A percentile compares a stretch with the other conserved stretches of the same genome.
Evolutionary conservation across 2,888 invertebrate species (phyloP).

Genomic region (Lepetodrilus schrolli): DNA sequence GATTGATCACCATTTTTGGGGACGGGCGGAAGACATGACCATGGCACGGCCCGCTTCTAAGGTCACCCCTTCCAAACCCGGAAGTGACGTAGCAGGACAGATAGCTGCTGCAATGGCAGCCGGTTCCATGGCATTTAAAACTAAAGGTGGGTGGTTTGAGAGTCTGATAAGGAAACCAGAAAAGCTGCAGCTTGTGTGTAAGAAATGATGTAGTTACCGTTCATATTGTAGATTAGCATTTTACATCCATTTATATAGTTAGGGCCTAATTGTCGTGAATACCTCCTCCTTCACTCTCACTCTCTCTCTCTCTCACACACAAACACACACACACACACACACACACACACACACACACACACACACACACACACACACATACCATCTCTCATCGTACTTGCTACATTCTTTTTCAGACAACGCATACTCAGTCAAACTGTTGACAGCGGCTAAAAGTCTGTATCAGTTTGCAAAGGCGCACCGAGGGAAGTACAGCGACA

Average conservation of each 20-base stretch:
- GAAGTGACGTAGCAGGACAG: slow-evolving; percentile 79
- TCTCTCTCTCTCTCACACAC: not conserved
- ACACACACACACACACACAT: not conserved
- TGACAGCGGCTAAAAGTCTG: slow-evolving; percentile 40
- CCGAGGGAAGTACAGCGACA: slow-evolving; percentile 35
- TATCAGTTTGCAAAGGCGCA: slow-evolving; percentile 43
- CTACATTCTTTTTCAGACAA: slow-evolving; percentile 32
- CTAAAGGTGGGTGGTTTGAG: not conserved
- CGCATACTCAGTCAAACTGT: slow-evolving; percentile 34
- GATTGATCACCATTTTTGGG: slow-evolving; percentile 80
- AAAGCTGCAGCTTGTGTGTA: no score
- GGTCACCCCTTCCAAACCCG: slow-evolving; percentile 78
- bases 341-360: slow-evolving; percentile 15
- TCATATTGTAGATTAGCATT: no score
- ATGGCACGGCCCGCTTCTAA: slow-evolving; percentile 78
- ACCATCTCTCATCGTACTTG: not conserved
- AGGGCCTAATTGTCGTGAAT: not conserved
- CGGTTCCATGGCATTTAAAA: slow-evolving; percentile 76
- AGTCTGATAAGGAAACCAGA: no score
- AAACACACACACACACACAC: not conserved
- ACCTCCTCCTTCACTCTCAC: not conserved
- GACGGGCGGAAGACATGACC: slow-evolving; percentile 79
- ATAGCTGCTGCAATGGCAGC: slow-evolving; percentile 79
- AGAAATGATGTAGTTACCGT: no score
- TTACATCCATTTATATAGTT: no score